Percentiles rank a stretch among this genome's conserved stretches.
Conservation (phyloP, 2,113 vertebrate species). For the Pithys albifrons region DNA sequence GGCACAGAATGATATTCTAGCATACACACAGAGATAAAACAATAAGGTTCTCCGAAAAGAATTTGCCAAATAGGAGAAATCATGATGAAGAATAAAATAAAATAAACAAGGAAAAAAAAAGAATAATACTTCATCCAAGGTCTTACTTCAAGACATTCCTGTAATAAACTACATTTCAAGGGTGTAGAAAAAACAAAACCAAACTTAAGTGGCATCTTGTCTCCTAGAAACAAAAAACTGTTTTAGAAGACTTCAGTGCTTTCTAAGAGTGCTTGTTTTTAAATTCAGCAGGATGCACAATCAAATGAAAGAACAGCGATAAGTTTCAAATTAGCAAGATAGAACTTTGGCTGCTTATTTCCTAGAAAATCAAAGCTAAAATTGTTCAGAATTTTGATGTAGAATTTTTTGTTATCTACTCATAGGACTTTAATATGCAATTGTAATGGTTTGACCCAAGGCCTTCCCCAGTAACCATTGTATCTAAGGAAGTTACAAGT, state of each 20-base stretch:
- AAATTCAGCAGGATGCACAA: background rate
- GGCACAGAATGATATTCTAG: background rate
- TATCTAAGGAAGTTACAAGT: no score
- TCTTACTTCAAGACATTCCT: background rate
- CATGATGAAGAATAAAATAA: background rate
- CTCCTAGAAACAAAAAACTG: background rate
- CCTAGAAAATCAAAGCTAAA: background rate
- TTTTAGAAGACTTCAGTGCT: background rate
- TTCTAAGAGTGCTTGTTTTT: background rate
- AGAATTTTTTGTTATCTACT: background rate
- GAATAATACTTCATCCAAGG: background rate
- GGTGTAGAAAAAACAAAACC: background rate
- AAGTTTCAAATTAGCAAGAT: background rate
- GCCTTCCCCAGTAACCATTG: no score
- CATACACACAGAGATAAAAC: background rate
- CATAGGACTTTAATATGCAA: background rate
- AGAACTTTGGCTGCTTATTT: background rate
- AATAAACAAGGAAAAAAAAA: background rate
- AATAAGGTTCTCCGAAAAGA: background rate
- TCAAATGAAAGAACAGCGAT: background rate
- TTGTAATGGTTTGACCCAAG: no score
- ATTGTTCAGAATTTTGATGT: background rate
- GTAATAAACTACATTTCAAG: background rate
- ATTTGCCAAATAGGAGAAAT: background rate
- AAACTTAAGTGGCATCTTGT: background rate